Evolutionary conservation across 2,113 vertebrate species (phyloP).

Genomic region (Madoqua kirkii): DNA sequence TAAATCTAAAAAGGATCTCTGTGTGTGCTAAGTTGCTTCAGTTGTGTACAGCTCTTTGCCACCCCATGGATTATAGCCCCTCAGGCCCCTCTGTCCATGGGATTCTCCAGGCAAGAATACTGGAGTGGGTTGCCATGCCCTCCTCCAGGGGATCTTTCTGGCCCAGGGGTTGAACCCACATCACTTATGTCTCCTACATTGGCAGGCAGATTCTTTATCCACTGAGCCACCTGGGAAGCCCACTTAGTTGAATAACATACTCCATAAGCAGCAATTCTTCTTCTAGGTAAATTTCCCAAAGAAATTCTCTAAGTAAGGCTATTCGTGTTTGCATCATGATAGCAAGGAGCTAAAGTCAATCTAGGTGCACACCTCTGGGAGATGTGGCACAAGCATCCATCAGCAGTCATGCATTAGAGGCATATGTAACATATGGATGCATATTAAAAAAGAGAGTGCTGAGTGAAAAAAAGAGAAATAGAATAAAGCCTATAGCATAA

Average conservation of each 20-base stretch:
- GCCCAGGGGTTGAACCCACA: neutral
- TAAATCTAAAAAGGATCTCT: neutral
- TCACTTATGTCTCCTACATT: neutral
- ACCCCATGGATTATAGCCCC: neutral
- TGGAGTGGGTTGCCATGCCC: neutral
- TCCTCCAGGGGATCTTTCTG: neutral
- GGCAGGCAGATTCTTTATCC: neutral
- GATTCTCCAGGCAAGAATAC: neutral
- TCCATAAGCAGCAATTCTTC: neutral
- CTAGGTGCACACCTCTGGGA: neutral
- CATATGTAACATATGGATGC: neutral
- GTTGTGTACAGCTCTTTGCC: neutral
- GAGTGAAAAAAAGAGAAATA: neutral
- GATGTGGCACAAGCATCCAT: neutral
- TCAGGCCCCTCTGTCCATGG: neutral
- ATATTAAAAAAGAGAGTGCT: neutral
- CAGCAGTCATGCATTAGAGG: neutral
- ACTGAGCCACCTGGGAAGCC: neutral
- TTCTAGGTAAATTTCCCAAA: neutral
- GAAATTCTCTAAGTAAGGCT: neutral
- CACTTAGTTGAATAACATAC: neutral
- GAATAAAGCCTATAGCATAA: neutral
- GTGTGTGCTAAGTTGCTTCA: neutral
- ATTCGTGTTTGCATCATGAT: neutral
- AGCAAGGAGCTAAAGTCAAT: neutral